Base-by-base conservation (phyloP, 2,113 vertebrate genomes). In the Siniperca chuatsi region DNA sequence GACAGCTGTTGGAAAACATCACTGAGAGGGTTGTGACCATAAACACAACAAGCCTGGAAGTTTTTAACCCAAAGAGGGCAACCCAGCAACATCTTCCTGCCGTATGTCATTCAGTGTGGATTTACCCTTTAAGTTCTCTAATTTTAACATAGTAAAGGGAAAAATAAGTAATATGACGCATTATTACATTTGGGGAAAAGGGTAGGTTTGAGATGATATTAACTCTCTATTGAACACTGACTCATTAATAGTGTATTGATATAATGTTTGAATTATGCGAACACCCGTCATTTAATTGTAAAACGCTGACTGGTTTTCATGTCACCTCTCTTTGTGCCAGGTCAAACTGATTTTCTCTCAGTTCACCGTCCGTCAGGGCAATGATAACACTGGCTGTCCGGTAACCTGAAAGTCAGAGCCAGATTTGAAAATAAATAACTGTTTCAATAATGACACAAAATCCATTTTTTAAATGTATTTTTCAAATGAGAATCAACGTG, bases 321-420 rank as follows among this genome's bases (percentile, higher is more conserved):
- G 21, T 88, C 65, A 84, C 96, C 82, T 99, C 98, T 92, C 96
- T 96, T 87, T 98, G 97, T 0, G 98, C 98, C 87, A 97, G 94
- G 92, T 98, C 98, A 77, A 99, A 99, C 8, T 98, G 96, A 67
- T 97, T 97, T 73, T 99, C 97, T 0, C 98, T 97, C 78, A 99
- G 96, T 40, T 99, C 98, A 1, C 98, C 98, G 1, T 99, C 98
- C 0, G 98, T 99, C 94, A 99, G 72, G 0, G 97, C 98, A 20
- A 99, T 99, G 94, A 99, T 99, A 85, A 99, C 98, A 8, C 98
- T 99, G 15, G 98, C 98, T 25, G 97, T 98, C 80, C 97, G 96
- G 94, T 97, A 98, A 84, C 97, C 98, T 99, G 92, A 52, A 40
- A 67, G 12, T 29, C 62, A 82, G 65, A 76, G 57, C 13, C 52